phyloP scores from a whole-genome alignment of 2,888 invertebrate species.

The Notocelia uddmanniana region DNA sequence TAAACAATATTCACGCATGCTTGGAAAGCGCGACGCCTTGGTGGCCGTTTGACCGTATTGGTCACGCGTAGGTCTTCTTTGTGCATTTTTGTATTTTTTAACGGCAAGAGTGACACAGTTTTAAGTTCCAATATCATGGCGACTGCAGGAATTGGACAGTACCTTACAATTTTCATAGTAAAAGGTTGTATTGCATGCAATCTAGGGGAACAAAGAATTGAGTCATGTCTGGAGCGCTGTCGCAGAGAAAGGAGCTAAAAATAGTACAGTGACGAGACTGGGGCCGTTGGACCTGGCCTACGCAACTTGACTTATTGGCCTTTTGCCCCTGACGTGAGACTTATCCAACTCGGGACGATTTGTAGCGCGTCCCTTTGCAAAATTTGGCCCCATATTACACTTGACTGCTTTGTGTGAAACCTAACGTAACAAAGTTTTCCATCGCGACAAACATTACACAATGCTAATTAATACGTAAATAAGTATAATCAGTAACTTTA shows the following conservation, averaged over 20 bases:
- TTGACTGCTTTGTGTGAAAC: neutral
- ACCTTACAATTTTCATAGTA: slow-evolving; percentile 1
- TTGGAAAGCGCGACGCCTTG: slow-evolving; percentile 72
- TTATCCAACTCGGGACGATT: slow-evolving; percentile 30
- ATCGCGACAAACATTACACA: slow-evolving; percentile 1
- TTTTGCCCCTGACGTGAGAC: slow-evolving; percentile 57
- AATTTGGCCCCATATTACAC: neutral
- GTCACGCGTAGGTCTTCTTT: slow-evolving; percentile 8
- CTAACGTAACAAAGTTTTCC: slow-evolving; percentile 5
- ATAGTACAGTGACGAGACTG: slow-evolving; percentile 72
- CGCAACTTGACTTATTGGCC: slow-evolving; percentile 64
- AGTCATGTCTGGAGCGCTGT: slow-evolving; percentile 76
- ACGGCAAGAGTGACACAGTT: neutral
- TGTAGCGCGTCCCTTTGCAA: slow-evolving; percentile 33
- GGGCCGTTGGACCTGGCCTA: slow-evolving; percentile 74
- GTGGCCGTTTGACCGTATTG: slow-evolving; percentile 50
- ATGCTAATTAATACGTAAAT: slow-evolving; percentile 14
- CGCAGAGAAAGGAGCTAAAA: slow-evolving; percentile 79
- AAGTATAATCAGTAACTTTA: no score
- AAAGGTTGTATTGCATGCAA: slow-evolving; percentile 23
- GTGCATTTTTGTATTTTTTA: neutral
- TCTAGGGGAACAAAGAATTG: slow-evolving; percentile 77
- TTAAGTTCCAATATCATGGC: neutral
- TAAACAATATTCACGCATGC: slow-evolving; percentile 72
- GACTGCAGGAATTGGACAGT: neutral